Percentiles rank a stretch among this genome's conserved stretches.
Evolutionary conservation across 2,888 invertebrate species (phyloP).

Genomic region (Steromphala cineraria): DNA sequence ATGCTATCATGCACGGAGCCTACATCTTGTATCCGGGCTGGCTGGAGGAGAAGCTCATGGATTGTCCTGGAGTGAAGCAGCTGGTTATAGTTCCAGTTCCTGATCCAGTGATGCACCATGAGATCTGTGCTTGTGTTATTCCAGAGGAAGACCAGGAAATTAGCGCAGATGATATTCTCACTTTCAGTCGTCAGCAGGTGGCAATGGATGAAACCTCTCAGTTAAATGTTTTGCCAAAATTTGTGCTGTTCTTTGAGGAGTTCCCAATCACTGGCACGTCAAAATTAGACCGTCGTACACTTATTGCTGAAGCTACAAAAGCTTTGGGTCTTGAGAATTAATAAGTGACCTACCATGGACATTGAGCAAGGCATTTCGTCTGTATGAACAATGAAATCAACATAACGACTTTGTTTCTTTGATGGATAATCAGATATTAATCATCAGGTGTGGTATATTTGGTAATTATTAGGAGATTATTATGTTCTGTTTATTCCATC

Average conservation of each 20-base stretch:
- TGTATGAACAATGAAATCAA: too few relatives aligned
- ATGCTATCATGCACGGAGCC: neutral
- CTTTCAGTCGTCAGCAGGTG: neutral
- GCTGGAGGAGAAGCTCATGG: neutral
- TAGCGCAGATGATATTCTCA: neutral
- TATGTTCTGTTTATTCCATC: too few relatives aligned
- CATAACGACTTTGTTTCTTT: too few relatives aligned
- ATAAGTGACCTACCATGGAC: too few relatives aligned
- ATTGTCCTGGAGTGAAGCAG: neutral
- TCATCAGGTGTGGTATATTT: too few relatives aligned
- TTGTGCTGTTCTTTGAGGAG: neutral
- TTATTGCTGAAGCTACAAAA: too few relatives aligned
- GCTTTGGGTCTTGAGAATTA: too few relatives aligned
- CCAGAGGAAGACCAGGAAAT: neutral
- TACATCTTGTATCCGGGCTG: neutral
- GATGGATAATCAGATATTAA: too few relatives aligned
- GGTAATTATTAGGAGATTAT: too few relatives aligned
- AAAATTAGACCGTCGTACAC: neutral
- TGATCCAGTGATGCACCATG: neutral
- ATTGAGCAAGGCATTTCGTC: too few relatives aligned
- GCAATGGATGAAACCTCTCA: neutral
- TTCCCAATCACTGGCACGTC: neutral
- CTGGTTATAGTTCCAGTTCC: neutral
- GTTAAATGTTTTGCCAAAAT: neutral
- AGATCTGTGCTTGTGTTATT: neutral